Evolutionary conservation across 35 echinoderm and acorn worm genomes (phyloP), one percentile per base, ranked within the genome.

Genomic region (Patiria miniata): DNA sequence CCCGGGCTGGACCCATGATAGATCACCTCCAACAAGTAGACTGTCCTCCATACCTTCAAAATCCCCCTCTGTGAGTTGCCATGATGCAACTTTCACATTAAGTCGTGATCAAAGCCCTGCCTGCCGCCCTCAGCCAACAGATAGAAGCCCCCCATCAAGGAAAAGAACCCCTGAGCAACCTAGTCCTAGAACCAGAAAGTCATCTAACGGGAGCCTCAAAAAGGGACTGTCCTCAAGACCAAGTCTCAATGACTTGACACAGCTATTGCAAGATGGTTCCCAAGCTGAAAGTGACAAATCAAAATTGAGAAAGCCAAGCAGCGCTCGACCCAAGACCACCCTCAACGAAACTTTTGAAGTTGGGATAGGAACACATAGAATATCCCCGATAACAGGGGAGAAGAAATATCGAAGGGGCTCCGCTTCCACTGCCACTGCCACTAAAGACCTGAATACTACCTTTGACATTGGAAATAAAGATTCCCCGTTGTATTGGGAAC

Each of bases 1-100:
- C 34, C 91, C 95, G 22, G 91, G 87, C 36, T 97, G 95, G 95
- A 82, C 91, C 55, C 91, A 81, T n/a, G 85, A 93, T 37, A 88
- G 90, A 21, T 52, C 92, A n/a, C 50, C 52, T 18, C 82, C 51
- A 7, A 50, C 78, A 7, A 84, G 82, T 61, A 53, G 54, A 61
- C 39, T 84, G 21, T 52, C 82, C 14, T 36, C 53, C 36, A 53
- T 84, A 18, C 65, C 21, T 28, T 73, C 65, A 10, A 73, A 73
- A 73, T 36, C 65, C 65, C 65, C 65, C 65, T 73, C 65, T 14
- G 34, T 34, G 8, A 36, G 10, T 26, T 73, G 19, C 65, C 65
- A 73, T 73, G 65, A 73, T 73, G 57, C 77, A 39, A 87, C 90
- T 73, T 87, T 92, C 42, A 87, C 90, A 40, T 36, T 87, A 47